Base-by-base conservation (phyloP, 1,140 invertebrate genomes). In the Lerema accius region DNA sequence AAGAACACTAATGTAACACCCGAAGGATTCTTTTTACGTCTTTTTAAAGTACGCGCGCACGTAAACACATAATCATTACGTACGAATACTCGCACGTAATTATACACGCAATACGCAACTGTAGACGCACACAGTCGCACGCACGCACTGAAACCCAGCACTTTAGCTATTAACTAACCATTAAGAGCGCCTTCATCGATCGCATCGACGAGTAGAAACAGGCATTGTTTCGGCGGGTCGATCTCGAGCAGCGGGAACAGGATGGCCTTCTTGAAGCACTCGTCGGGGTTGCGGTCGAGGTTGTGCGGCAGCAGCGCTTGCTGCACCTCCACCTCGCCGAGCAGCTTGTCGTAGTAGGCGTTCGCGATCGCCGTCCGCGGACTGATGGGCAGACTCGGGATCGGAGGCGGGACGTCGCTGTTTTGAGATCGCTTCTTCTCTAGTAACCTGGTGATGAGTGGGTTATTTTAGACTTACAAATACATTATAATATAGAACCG, bases 171-270 rank as follows among this genome's bases (percentile, higher is more conserved):
- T 3, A 0, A 71, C 77, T 69, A 7, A 88, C 82, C 84, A 9
- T 65, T 76, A 4, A 50, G 4, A 26, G 56, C 43, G 0, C 83
- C 83, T 80, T 98, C 97, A 82, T 99, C 98, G 14, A 99, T 96
- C 0, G 97, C 98, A 78, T 99, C 98, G 0, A 99, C 96, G 6
- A 99, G 84, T 7, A 98, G 91, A 71, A 98, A 94, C 59, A 98
- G 92, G 13, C 96, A 95, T 43, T 95, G 95, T 67, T 97, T 96
- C 1, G 95, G 96, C 32, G 94, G 95, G 65, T 95, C 96, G 0
- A 96, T 94, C 82, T 97, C 96, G n/a, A 96, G 85, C 7, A 98
- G 82, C 0, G 96, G 97, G 78, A 98, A 96, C 0, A 99, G 90
- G 0, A 99, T 91, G 0, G 96, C 96, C 78, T 96, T 95, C 66